These are phyloP conservation scores for Parotia lawesii DNA, from an alignment of 2,113 vertebrate species.

Conservation along the genomic window DNA sequence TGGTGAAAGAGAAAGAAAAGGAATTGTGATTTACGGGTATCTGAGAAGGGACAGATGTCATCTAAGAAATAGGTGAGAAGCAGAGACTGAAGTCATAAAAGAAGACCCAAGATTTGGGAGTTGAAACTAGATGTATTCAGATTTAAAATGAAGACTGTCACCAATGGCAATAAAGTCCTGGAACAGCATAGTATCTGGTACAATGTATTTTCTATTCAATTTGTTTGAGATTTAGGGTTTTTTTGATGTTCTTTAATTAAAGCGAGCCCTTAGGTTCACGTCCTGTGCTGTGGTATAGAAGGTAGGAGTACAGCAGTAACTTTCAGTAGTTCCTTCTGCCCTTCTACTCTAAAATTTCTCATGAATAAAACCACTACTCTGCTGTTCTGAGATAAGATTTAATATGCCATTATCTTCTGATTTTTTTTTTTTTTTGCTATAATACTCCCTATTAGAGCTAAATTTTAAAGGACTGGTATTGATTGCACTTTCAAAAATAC, in stretches of 20 bases:
- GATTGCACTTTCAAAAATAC: not conserved
- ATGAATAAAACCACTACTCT: not conserved
- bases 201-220: not conserved
- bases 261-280: not conserved
- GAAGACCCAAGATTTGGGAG: not conserved
- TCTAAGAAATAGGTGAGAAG: not conserved
- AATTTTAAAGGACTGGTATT: not conserved
- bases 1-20: not conserved
- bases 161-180: not conserved
- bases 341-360: not conserved
- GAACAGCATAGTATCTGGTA: rapidly evolving
- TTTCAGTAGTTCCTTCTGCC: not conserved
- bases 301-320: not conserved
- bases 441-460: not conserved
- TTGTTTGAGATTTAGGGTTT: rapidly evolving
- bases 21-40: not conserved
- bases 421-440: not conserved
- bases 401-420: not conserved
- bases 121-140: not conserved
- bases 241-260: not conserved
- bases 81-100: not conserved
- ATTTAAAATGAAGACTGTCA: not conserved
- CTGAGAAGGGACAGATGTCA: not conserved
- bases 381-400: not conserved
- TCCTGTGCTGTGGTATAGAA: not conserved